Percentiles rank a stretch among this genome's conserved stretches.
Evolutionary conservation across 2,113 vertebrate genomes (phyloP).

Genomic region (Ictalurus furcatus): DNA sequence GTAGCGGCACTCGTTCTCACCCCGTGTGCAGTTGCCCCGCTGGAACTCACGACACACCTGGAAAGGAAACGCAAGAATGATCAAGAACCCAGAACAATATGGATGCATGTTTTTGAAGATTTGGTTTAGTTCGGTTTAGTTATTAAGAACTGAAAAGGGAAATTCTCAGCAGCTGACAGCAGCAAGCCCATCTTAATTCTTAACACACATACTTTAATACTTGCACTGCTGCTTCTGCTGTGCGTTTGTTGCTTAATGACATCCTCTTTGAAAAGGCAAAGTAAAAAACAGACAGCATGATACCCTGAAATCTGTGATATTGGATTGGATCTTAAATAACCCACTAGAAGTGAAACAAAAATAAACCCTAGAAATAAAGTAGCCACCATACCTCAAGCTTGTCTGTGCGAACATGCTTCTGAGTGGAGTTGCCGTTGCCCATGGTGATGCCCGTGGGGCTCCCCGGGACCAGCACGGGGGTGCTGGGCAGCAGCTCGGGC

Average conservation of each 20-base stretch:
- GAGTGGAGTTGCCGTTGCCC: conserved; percentile 81
- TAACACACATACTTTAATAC: not conserved
- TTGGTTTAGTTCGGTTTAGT: not conserved
- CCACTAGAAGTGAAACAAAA: not conserved
- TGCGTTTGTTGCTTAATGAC: not conserved
- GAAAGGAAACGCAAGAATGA: conserved; percentile 28
- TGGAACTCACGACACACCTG: conserved; percentile 98
- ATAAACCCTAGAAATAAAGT: not conserved
- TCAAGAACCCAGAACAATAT: not conserved
- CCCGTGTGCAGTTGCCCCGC: conserved; percentile 95
- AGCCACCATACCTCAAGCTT: conserved; percentile 88
- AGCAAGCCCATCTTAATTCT: not conserved
- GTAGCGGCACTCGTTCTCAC: conserved; percentile 97
- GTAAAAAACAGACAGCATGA: not conserved
- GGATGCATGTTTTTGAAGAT: not conserved
- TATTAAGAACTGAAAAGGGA: not conserved
- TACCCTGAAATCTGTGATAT: not conserved
- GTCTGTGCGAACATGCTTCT: conserved; percentile 92
- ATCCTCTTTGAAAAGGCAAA: not conserved
- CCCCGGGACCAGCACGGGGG: conserved; percentile 88
- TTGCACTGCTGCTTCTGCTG: not conserved
- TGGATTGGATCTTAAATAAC: conserved; percentile 8
- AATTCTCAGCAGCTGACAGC: not conserved
- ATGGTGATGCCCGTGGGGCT: conserved; percentile 84
- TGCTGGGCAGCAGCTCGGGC: conserved; percentile 91